Evolutionary conservation across 1,140 invertebrate genomes (phyloP), one percentile per base, ranked within the genome.

Genomic region (Drosophila triauraria): DNA sequence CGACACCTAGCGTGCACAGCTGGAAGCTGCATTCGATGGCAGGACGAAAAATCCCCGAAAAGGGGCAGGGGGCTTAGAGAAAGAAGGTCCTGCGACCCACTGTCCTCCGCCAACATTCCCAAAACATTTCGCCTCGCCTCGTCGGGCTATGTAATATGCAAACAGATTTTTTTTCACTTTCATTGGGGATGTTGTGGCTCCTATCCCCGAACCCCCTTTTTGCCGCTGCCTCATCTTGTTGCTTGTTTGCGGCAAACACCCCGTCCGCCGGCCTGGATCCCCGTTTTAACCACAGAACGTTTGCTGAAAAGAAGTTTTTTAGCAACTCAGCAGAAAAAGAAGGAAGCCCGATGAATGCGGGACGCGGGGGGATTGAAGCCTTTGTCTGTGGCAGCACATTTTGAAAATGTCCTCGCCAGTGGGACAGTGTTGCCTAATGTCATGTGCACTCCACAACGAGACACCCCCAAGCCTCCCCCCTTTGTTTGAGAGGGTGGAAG

Each of bases 221-320:
- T 20, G 12, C 17, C 35, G 30, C 32, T n/a, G 25, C n/a, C 15
- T 10, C 62, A 38, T 32, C 62, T 54, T 70, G 74, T 78, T 82
- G 79, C 80, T 83, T 85, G 78, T 82, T 82, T 85, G 84, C 60
- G 60, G 84, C 83, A 86, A 82, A 86, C 78, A 85, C 82, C 75
- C 78, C 53, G 63, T 48, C 32, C 15, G 13, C 23, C 25, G 48
- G 12, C 8, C 12, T n/a, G 6, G 27, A 35, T 30, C 43, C 43
- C 75, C 13, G 35, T 25, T 67, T 71, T 54, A 76, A 74, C 84
- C 79, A 62, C 82, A 78, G 58, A 82, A 64, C 83, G 70, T 86
- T 86, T 87, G 83, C 85, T 86, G 80, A 80, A 88, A 87, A 84
- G 84, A 87, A 87, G 84, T 87, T 87, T 87, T 86, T 87, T 88